Base-by-base conservation (phyloP, 35 echinoderm and acorn worm genomes). In the Lytechinus pictus region DNA sequence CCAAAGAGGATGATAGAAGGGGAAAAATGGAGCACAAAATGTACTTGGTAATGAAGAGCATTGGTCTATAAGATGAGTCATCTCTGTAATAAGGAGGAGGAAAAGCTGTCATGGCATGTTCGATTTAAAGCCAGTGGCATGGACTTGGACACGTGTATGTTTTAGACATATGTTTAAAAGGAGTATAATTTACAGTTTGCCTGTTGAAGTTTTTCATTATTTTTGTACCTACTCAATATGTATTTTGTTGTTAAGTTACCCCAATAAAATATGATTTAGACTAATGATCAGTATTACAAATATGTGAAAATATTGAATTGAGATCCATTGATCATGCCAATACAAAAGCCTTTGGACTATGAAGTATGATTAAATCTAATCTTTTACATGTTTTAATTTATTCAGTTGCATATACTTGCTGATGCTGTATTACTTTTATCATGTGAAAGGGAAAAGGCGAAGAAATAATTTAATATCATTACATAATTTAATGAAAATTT, bases 31-130 rank as follows among this genome's bases (percentile, higher is more conserved):
- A 79, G 66, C 66, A 79, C 66, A 79, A 79, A 79, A 79, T 79
- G 66, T 79, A 24, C 66, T 79, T 79, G 66, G 66, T 79, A 79
- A 79, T 79, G 66, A 79, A 79, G 66, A 79, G 66, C 66, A 79
- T 79, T 79, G 66, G 66, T 79, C 66, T 16, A 24, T 1, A 19
- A n/a, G 66, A 79, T 79, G 66, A 79, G 66, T 79, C 66, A 79
- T 79, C 66, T 79, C 66, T 79, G 66, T 79, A 16, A 7, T 79
- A n/a, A 7, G 66, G 66, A 79, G 66, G 66, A 79, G 66, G 66
- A 79, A 79, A 24, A 79, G 66, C 66, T 14, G n/a, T n/a, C 66
- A 24, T 79, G 66, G 66, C 66, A 79, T 79, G 19, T 79, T 79
- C 19, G 66, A 24, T n/a, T 79, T 79, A 79, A 79, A 79, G 66